Percentiles rank a stretch among this genome's conserved stretches.
These are phyloP conservation scores for Mythimna loreyi DNA, from an alignment of 2,888 invertebrate genomes.

Conservation along the genomic window DNA sequence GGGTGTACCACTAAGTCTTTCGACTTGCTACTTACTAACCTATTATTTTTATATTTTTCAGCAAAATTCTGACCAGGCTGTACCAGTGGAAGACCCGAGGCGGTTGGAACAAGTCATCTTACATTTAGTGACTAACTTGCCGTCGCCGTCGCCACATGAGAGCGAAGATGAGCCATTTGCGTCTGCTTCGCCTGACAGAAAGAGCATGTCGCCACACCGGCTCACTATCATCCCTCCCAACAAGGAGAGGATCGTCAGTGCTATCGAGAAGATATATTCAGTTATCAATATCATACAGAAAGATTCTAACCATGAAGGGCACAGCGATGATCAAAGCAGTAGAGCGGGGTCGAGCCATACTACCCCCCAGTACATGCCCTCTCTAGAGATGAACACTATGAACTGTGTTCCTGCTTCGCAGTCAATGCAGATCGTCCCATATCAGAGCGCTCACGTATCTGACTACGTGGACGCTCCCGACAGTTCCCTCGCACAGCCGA, in stretches of 20 bases:
- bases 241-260: conserved; percentile 79
- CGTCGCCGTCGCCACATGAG: conserved; percentile 68
- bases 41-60: conserved; percentile 55
- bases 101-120: conserved; percentile 93
- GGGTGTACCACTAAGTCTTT: no score
- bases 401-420: conserved; percentile 3
- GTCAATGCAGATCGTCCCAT: conserved; percentile 8
- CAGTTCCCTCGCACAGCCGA: background rate
- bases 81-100: conserved; percentile 92
- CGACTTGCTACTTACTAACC: background rate
- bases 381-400: conserved; percentile 4
- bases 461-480: conserved; percentile 16
- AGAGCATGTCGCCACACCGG: conserved; percentile 48
- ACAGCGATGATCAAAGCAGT: background rate
- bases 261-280: conserved; percentile 82
- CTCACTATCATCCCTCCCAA: conserved; percentile 80
- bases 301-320: conserved; percentile 17
- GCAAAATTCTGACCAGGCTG: conserved; percentile 62
- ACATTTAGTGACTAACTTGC: conserved; percentile 88
- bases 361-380: conserved; percentile 4
- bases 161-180: conserved; percentile 2
- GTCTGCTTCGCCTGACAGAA: conserved; percentile 32
- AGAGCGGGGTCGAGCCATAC: background rate
- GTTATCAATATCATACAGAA: conserved; percentile 71
- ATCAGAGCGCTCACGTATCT: conserved; percentile 7